Conservation (phyloP, 2,113 vertebrate genomes). For the Cololabis saira region DNA sequence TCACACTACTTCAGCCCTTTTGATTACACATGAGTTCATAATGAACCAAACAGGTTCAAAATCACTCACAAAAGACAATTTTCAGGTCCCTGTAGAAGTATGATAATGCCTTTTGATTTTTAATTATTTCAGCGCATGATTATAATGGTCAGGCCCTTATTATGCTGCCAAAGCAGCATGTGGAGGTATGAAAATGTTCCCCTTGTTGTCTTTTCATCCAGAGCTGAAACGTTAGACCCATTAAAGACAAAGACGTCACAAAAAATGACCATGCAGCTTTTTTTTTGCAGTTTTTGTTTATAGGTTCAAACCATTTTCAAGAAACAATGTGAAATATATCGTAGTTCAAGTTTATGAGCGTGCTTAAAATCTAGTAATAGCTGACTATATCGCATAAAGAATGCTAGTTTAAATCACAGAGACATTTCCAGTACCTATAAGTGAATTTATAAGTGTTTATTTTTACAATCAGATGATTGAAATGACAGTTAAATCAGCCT, state of each 20-base stretch:
- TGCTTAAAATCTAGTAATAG: background rate
- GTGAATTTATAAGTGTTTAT: background rate
- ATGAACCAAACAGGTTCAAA: slow-evolving; percentile 4
- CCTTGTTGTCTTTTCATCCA: background rate
- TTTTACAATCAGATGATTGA: background rate
- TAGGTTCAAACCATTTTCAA: background rate
- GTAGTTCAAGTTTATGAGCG: background rate
- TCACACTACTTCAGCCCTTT: slow-evolving; percentile 61
- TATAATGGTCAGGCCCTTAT: slow-evolving; percentile 37
- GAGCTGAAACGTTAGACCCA: too few species aligned
- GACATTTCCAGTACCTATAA: background rate
- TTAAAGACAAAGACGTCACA: too few species aligned
- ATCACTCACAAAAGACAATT: background rate
- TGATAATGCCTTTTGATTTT: background rate
- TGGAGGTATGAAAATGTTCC: background rate
- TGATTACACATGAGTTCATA: slow-evolving; percentile 38
- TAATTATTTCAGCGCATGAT: slow-evolving; percentile 4
- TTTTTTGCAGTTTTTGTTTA: too few species aligned
- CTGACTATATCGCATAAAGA: background rate
- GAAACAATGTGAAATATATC: background rate
- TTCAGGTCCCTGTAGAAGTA: background rate
- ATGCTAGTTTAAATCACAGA: background rate
- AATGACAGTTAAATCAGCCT: background rate
- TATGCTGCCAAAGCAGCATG: background rate
- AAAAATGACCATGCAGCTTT: too few species aligned